Percentiles rank a stretch among this genome's conserved stretches.
phyloP scores from a whole-genome alignment of 2,113 vertebrate genomes.

The Elephantulus edwardii region DNA sequence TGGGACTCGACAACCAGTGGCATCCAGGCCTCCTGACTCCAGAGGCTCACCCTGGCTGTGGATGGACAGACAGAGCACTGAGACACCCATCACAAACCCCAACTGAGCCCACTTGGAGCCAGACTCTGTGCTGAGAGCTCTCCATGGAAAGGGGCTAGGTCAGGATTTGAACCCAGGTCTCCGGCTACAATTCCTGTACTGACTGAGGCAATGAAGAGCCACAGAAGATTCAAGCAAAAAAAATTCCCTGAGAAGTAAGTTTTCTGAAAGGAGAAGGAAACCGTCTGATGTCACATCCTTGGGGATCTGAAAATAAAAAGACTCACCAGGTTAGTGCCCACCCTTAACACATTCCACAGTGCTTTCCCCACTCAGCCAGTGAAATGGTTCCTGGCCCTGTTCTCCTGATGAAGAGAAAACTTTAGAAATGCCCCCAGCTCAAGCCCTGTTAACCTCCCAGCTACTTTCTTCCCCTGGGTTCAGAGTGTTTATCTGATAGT shows the following conservation, averaged over 20 bases:
- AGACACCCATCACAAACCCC: neutral
- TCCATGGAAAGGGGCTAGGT: neutral
- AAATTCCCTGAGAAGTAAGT: neutral
- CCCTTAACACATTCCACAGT: neutral
- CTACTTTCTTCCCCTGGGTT: neutral
- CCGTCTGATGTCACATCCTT: neutral
- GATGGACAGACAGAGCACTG: neutral
- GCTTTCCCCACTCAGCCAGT: neutral
- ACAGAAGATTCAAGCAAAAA: neutral
- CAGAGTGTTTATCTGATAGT: neutral
- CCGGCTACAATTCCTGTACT: neutral
- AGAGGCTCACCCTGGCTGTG: constrained; percentile 34
- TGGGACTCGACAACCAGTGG: constrained; percentile 45
- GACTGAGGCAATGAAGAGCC: neutral
- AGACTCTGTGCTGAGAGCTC: neutral
- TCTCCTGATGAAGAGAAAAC: neutral
- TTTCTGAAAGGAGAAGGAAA: constrained; percentile 1
- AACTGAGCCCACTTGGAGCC: neutral
- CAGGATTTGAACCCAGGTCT: neutral
- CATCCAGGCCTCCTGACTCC: constrained; percentile 69
- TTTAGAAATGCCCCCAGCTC: neutral
- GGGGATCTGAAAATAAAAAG: neutral
- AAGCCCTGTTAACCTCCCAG: neutral
- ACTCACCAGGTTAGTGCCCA: neutral
- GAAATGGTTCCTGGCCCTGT: neutral